Conservation (phyloP, 2,888 invertebrate genomes). For the Eristalis tenax region DNA sequence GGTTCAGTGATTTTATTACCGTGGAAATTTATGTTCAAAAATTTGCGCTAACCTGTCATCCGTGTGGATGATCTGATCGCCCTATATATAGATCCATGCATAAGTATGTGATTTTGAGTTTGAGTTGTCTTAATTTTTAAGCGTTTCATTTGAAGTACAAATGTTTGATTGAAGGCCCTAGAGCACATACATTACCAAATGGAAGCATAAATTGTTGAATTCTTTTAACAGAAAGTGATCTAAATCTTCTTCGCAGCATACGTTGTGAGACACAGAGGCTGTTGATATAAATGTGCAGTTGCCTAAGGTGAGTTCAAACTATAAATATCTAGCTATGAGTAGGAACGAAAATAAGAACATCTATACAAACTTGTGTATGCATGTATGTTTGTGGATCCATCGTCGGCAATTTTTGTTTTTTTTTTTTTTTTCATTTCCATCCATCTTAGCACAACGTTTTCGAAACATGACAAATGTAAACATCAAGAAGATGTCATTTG, state of each 20-base stretch:
- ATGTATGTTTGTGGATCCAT: not conserved
- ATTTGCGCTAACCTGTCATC: constrained; percentile 34
- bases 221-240: constrained; percentile 25
- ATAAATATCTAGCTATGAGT: constrained; percentile 27
- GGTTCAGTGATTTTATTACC: constrained; percentile 34
- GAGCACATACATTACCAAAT: constrained; percentile 26
- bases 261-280: constrained; percentile 12
- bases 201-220: constrained; percentile 25
- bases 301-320: constrained; percentile 44
- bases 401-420: constrained; percentile 19
- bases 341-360: not conserved
- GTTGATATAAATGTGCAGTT: constrained; percentile 45
- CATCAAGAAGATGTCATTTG: not conserved
- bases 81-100: constrained; percentile 25
- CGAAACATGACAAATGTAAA: not conserved
- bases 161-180: constrained; percentile 39
- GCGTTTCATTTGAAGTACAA: constrained; percentile 6
- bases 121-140: constrained; percentile 10
- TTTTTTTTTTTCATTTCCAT: not conserved
- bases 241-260: constrained; percentile 25
- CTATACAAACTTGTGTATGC: not conserved
- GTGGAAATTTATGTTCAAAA: constrained; percentile 49
- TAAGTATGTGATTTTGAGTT: constrained; percentile 24
- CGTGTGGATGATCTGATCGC: constrained; percentile 14
- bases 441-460: not conserved